Base-by-base conservation (phyloP, 2,797 vertebrate genomes). In the Periparus ater region DNA sequence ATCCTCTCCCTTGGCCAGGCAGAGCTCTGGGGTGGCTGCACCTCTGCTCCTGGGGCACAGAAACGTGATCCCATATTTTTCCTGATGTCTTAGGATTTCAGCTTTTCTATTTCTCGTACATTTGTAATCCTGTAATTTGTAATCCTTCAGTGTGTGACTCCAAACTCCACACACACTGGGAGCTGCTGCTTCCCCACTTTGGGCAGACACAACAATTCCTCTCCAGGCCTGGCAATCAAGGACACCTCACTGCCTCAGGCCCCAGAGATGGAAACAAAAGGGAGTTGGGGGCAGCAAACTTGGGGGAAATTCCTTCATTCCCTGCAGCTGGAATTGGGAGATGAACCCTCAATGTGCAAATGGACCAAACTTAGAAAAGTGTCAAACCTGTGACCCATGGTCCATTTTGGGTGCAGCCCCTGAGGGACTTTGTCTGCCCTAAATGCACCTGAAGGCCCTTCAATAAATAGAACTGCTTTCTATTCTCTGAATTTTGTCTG, bases 1-100 rank as follows among this genome's bases (percentile, higher is more conserved):
- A 7, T 14, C 75, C 38, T 30, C 8, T 48, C 45, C 47, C 26
- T 66, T 1, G 0, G 14, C 36, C 11, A 20, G 32, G 38, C 53
- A 32, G 45, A 72, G 61, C 66, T 22, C 78, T 21, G 0, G 44
- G 12, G 30, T 27, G 27, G 17, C 75, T 47, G 54, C 6, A 8
- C 67, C 68, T 36, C 14, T 4, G 5, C 11, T 60, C 53, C 4
- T 12, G 23, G 80, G 40, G n/a, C 4, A 19, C 4, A 13, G 66
- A 40, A 40, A 40, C 1, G 2, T 0, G 17, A 45, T 8, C 55
- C n/a, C 1, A 0, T 1, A 0, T 5, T 48, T 19, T 42, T 5
- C 61, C 26, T 65, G 13, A 19, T 36, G 26, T 13, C 4, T 44
- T 12, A 16, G 26, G 61, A 25, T 36, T 45, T 65, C 0, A 45